Evolutionary conservation across 2,888 invertebrate genomes (phyloP), one percentile per base, ranked within the genome.

Genomic region (Limenitis camilla): DNA sequence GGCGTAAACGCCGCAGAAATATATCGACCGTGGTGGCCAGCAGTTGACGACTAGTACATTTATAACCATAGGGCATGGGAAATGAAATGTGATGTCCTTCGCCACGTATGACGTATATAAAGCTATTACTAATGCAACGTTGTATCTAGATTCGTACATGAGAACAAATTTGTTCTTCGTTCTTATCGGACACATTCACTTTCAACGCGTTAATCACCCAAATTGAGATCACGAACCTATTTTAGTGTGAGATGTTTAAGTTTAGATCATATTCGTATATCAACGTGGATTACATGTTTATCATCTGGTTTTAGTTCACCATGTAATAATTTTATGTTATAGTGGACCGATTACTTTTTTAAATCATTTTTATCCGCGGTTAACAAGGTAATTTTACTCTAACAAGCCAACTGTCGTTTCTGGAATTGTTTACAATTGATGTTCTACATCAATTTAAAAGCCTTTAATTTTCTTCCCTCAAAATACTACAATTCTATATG

Each of bases 1-100:
- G 75, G 75, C 76, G 72, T 78, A 75, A 78, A 76, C 69, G 77
- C 78, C 77, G 82, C 82, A 80, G 81, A 82, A 82, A 78, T 78
- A 77, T 86, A 85, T 86, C 86, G 86, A 85, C 83, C 85, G 74
- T 40, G 47, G 39, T 49, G 48, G 56, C 50, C 55, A 56, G 42
- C 45, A 30, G 31, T 51, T 40, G 32, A 49, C 43, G 19, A 36
- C 62, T 62, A 64, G 62, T 72, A 71, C 68, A 64, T 73, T 65
- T 70, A 50, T 53, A 50, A 40, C 33, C 52, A 55, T 47, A 48
- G 49, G 71, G 72, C 72, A 78, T 78, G 71, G 74, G 66, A 73
- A 72, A 64, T 66, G 61, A 65, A 66, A 69, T 71, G 72, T 49
- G 47, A 52, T 70, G 72, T 70, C 73, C 74, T 72, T 72, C 50